Percentiles rank a stretch among this genome's conserved stretches.
Conservation (phyloP, 2,797 vertebrate genomes). For the Sebastes ruberrimus region DNA sequence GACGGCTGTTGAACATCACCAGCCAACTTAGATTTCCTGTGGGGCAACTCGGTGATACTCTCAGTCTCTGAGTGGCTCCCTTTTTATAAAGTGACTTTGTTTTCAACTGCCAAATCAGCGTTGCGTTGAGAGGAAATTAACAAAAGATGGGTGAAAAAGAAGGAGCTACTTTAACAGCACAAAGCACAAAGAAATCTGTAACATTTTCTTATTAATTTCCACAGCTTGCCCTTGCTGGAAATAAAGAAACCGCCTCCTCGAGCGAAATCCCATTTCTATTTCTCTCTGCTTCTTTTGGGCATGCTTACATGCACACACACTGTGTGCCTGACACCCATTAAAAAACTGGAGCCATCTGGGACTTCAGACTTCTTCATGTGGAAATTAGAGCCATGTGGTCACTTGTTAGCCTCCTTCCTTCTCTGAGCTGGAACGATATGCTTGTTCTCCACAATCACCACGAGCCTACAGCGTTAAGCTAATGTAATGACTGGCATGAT, state of each 20-base stretch:
- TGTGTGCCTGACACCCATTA: conserved; percentile 56
- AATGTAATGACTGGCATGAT: conserved; percentile 23
- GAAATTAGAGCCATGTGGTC: conserved; percentile 68
- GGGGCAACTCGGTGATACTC: conserved; percentile 14
- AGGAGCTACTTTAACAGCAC: neutral
- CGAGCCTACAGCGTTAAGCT: conserved; percentile 10
- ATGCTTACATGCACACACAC: conserved; percentile 21
- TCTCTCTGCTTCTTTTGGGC: conserved; percentile 7
- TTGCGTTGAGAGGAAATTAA: conserved; percentile 12
- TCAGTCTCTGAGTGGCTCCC: neutral
- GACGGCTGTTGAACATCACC: conserved; percentile 18
- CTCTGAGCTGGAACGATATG: conserved; percentile 33
- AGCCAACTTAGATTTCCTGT: conserved; percentile 33
- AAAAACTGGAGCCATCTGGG: conserved; percentile 59
- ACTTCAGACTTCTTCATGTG: conserved; percentile 58
- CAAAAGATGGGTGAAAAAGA: neutral
- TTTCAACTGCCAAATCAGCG: neutral
- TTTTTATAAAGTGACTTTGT: conserved; percentile 15
- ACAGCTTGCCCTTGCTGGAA: neutral
- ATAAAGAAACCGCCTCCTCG: neutral
- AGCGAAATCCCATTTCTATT: neutral
- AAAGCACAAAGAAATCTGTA: neutral
- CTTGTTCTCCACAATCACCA: conserved; percentile 37
- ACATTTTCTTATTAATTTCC: neutral
- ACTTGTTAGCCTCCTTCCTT: conserved; percentile 54